Conservation (phyloP, 1,140 invertebrate species). For the Cepaea nemoralis region DNA sequence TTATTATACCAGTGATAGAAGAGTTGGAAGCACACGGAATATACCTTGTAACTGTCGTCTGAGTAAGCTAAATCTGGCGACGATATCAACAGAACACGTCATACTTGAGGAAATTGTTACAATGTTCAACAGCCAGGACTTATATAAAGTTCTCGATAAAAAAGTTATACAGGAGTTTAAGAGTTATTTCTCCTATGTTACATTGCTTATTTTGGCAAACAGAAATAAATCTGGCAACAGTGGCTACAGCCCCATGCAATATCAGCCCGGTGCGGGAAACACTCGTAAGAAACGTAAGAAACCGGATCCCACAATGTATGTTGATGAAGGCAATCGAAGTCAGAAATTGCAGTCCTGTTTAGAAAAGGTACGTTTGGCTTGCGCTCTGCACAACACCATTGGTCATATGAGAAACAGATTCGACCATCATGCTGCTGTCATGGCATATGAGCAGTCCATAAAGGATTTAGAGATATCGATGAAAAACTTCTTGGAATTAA, state of each 20-base stretch:
- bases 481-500: neutral
- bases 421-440: neutral
- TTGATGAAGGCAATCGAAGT: neutral
- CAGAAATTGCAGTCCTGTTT: neutral
- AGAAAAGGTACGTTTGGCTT: neutral
- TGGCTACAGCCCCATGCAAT: neutral
- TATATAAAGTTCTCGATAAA: neutral
- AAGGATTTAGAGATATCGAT: neutral
- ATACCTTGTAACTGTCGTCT: neutral
- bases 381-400: neutral
- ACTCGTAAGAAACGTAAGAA: neutral
- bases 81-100: neutral
- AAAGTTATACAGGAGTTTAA: neutral
- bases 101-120: neutral
- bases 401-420: neutral
- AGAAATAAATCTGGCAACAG: conserved; percentile 5
- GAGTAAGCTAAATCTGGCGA: neutral
- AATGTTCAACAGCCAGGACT: neutral
- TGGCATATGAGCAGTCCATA: neutral
- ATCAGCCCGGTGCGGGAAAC: neutral
- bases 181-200: neutral
- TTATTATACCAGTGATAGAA: neutral
- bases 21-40: neutral
- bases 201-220: neutral
- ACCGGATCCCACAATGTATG: neutral